These are phyloP conservation scores for Thysanoteuthis rhombus DNA, from an alignment of 2,888 invertebrate genomes.

Conservation along the genomic window DNA sequence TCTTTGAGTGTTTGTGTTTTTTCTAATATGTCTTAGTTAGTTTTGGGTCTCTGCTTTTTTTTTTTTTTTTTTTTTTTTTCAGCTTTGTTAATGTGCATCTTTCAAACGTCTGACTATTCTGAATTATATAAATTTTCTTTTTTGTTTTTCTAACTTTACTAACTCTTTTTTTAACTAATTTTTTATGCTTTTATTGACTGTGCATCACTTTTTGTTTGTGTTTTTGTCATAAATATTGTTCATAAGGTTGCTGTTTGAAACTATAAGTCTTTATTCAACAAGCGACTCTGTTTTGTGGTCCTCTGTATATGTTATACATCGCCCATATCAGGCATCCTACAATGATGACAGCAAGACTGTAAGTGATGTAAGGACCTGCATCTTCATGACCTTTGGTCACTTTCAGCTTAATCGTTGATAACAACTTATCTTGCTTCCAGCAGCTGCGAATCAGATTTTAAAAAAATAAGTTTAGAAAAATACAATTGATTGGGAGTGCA, in stretches of 20 bases:
- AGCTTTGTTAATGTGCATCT: neutral
- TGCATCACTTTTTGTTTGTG: no score
- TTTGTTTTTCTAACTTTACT: neutral
- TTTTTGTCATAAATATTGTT: no score
- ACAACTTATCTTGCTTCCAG: conserved; percentile 74
- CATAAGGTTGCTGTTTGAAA: no score
- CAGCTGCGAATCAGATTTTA: conserved; percentile 71
- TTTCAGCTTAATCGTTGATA: conserved; percentile 74
- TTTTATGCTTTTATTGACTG: neutral
- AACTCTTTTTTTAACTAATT: neutral
- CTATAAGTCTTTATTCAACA: neutral
- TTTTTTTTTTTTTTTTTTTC: neutral
- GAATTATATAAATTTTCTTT: neutral
- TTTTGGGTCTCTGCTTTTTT: neutral
- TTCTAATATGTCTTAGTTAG: neutral
- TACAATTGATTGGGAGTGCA: no score
- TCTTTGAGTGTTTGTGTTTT: no score
- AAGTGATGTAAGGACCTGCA: conserved; percentile 53
- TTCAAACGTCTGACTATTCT: neutral
- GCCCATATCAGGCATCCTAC: conserved; percentile 36
- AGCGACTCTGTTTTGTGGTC: neutral
- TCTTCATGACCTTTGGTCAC: conserved; percentile 70
- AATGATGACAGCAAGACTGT: conserved; percentile 48
- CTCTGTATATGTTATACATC: neutral
- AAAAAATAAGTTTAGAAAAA: neutral